Percentiles rank a stretch among this genome's conserved stretches.
Conservation (phyloP, 2,888 invertebrate species). For the Plemyria rubiginata region DNA sequence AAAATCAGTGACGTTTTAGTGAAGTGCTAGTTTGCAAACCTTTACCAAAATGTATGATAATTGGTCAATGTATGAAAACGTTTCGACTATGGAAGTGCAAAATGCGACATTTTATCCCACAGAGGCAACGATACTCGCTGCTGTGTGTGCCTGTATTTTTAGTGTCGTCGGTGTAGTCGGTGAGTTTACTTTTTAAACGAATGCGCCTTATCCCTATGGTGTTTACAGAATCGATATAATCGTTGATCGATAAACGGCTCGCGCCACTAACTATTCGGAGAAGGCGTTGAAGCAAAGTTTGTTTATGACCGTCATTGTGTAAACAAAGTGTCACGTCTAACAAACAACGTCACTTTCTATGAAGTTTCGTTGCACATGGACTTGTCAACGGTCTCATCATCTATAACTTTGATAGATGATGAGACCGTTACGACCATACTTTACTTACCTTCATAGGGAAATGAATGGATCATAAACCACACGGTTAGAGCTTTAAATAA, state of each 20-base stretch:
- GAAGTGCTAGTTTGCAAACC: slow-evolving; percentile 50
- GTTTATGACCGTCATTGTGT: slow-evolving; percentile 56
- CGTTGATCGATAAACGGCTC: slow-evolving; percentile 40
- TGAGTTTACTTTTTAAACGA: slow-evolving; percentile 70
- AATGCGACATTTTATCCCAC: slow-evolving; percentile 86
- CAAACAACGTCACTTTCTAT: slow-evolving; percentile 52
- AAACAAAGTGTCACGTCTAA: slow-evolving; percentile 57
- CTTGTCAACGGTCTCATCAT: no score
- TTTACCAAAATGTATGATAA: slow-evolving; percentile 41
- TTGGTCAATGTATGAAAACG: slow-evolving; percentile 44
- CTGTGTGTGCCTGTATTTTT: slow-evolving; percentile 91
- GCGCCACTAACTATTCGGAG: slow-evolving; percentile 52
- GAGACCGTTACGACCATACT: no score
- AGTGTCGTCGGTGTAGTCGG: slow-evolving; percentile 91
- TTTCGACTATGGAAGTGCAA: slow-evolving; percentile 60
- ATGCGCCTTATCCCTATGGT: slow-evolving; percentile 44
- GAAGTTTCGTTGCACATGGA: slow-evolving; percentile 42
- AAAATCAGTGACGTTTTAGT: slow-evolving; percentile 51
- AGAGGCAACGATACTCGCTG: slow-evolving; percentile 90
- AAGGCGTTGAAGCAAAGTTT: slow-evolving; percentile 57
- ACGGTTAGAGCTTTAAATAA: not conserved
- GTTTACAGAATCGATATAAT: slow-evolving; percentile 56
- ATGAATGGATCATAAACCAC: no score
- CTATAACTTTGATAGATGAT: no score
- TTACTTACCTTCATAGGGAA: no score